These are phyloP conservation scores for Phaethornis superciliosus DNA, from an alignment of 2,113 vertebrate genomes.

Conservation along the genomic window DNA sequence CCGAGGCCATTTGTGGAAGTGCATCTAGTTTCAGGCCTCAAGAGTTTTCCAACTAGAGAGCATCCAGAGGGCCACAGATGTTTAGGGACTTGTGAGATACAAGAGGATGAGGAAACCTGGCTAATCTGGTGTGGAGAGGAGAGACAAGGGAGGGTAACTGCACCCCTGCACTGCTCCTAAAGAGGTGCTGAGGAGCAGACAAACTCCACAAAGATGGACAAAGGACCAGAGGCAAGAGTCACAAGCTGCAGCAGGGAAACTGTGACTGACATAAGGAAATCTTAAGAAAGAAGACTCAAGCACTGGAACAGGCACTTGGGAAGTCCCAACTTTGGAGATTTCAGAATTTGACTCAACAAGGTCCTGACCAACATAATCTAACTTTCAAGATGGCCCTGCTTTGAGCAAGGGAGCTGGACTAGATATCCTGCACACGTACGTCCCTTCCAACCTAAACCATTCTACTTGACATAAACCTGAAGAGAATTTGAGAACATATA, in stretches of 20 bases:
- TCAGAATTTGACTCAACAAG: not conserved
- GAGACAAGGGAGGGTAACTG: not conserved
- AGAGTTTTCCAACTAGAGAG: not conserved
- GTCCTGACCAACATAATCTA: not conserved
- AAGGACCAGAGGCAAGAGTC: not conserved
- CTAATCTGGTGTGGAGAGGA: not conserved
- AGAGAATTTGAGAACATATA: not conserved
- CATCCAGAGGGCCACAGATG: not conserved
- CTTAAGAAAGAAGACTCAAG: not conserved
- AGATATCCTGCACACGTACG: not conserved
- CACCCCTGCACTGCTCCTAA: not conserved
- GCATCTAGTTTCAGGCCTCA: not conserved
- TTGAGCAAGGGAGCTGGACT: not conserved
- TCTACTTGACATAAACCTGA: not conserved
- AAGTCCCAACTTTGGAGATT: not conserved
- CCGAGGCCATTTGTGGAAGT: not conserved
- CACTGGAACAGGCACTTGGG: not conserved
- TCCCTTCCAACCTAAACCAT: not conserved
- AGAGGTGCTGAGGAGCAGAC: not conserved
- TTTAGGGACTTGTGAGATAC: not conserved
- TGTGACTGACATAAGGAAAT: not conserved
- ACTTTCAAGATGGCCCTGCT: not conserved
- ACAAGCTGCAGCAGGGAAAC: not conserved
- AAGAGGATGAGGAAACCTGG: not conserved
- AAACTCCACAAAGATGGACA: not conserved